Conservation (phyloP, 2,113 vertebrate genomes). For the Limanda limanda region DNA sequence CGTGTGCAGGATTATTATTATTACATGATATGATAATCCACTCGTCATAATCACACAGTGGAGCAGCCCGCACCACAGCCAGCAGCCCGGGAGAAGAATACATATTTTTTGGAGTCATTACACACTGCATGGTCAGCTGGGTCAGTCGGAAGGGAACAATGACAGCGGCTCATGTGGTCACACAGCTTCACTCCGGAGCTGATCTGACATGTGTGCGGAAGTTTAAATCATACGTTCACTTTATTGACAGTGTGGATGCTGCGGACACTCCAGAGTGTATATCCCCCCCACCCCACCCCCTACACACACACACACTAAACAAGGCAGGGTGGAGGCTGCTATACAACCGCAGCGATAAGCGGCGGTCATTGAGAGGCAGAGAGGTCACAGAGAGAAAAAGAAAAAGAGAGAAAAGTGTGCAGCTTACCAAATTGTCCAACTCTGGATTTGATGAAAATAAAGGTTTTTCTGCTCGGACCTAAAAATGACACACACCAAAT, state of each 20-base stretch:
- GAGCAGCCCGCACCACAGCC: not conserved
- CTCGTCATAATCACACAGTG: not conserved
- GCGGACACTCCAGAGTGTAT: constrained; percentile 47
- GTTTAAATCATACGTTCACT: constrained; percentile 64
- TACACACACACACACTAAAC: constrained; percentile 2
- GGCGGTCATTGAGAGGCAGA: constrained; percentile 26
- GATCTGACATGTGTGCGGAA: constrained; percentile 54
- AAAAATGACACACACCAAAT: constrained; percentile 69
- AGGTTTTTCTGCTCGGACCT: constrained; percentile 99
- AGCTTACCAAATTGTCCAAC: constrained; percentile 94
- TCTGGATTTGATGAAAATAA: constrained; percentile 99
- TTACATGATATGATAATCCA: not conserved
- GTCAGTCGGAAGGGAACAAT: constrained; percentile 44
- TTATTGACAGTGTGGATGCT: constrained; percentile 61
- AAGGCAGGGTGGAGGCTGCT: constrained; percentile 9
- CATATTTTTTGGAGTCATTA: constrained; percentile 23
- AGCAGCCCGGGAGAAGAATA: not conserved
- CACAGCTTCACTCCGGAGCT: constrained; percentile 42
- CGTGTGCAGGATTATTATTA: not conserved
- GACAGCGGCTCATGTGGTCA: constrained; percentile 59
- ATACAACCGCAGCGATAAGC: constrained; percentile 9
- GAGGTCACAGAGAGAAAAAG: constrained; percentile 7
- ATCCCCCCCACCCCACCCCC: no score
- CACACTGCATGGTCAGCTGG: constrained; percentile 53
- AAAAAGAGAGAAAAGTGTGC: constrained; percentile 1